Evolutionary conservation across 2,113 vertebrate genomes (phyloP).

Genomic region (Todiramphus chloris): DNA sequence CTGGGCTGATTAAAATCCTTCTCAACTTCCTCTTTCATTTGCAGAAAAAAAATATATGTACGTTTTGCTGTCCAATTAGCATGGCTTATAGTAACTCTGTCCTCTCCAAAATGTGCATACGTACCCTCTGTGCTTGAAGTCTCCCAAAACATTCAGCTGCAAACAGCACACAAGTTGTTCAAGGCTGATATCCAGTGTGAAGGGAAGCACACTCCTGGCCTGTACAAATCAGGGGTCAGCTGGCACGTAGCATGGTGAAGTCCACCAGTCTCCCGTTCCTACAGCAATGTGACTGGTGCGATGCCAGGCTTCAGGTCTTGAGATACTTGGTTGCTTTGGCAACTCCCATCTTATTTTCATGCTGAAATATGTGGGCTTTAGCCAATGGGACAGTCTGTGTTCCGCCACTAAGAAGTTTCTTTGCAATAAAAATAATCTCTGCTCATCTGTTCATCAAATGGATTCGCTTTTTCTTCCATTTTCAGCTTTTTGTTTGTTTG

Average conservation of each 20-base stretch:
- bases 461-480: too few relatives aligned
- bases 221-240: neutral
- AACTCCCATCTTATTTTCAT: neutral
- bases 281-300: neutral
- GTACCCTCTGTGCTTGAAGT: neutral
- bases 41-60: neutral
- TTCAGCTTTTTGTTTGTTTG: neutral
- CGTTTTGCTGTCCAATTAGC: neutral
- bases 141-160: neutral
- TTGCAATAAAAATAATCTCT: neutral
- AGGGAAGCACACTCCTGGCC: neutral
- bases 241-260: neutral
- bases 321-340: neutral
- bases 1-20: neutral
- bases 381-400: neutral
- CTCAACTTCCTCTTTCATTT: neutral
- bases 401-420: neutral
- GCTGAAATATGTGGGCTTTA: neutral
- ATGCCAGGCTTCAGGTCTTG: neutral
- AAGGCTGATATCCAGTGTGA: neutral
- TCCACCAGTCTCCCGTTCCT: neutral
- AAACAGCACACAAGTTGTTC: neutral
- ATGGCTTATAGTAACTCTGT: neutral
- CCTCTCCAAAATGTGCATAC: neutral
- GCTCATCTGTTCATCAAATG: too few relatives aligned